Evolutionary conservation across 2,797 vertebrate genomes (phyloP).

Genomic region (Notolepis coatsorum): DNA sequence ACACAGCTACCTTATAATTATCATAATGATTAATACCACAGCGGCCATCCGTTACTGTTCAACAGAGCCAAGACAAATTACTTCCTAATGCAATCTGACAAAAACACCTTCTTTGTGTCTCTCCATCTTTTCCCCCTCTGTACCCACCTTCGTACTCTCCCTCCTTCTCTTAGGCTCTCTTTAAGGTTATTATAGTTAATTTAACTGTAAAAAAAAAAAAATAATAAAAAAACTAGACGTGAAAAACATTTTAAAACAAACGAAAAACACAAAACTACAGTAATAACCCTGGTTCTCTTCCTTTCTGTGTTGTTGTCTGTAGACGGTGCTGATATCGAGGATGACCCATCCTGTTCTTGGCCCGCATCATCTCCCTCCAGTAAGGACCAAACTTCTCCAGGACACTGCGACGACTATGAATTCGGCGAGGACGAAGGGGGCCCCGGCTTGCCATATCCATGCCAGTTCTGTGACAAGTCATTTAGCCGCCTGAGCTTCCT

Average conservation of each 20-base stretch:
- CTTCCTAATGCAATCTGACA: constrained; percentile 54
- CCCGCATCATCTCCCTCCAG: constrained; percentile 98
- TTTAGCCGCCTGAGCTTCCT: constrained; percentile 99
- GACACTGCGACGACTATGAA: constrained; percentile 95
- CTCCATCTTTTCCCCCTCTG: constrained; percentile 17
- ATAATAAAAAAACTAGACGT: too few relatives aligned
- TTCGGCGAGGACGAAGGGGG: constrained; percentile 98
- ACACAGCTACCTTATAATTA: constrained; percentile 63
- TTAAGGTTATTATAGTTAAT: too few relatives aligned
- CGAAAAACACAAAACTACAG: too few relatives aligned
- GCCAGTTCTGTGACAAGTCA: constrained; percentile 98
- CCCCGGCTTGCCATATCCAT: constrained; percentile 94
- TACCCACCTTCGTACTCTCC: background rate
- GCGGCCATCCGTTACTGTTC: constrained; percentile 56
- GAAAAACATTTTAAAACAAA: too few relatives aligned
- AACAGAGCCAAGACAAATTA: constrained; percentile 62
- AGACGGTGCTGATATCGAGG: constrained; percentile 96
- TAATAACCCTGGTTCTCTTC: too few relatives aligned
- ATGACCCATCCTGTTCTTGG: constrained; percentile 98
- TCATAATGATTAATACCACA: constrained; percentile 57
- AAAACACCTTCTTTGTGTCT: constrained; percentile 40
- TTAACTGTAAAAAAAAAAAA: too few relatives aligned
- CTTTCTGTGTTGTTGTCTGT: constrained; percentile 48
- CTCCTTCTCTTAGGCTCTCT: constrained; percentile 9
- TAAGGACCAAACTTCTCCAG: constrained; percentile 98